Evolutionary conservation across 37 sponge, comb jelly and placozoan genomes (phyloP), one percentile per base, ranked within the genome.

Genomic region (Petrosia ficiformis): DNA sequence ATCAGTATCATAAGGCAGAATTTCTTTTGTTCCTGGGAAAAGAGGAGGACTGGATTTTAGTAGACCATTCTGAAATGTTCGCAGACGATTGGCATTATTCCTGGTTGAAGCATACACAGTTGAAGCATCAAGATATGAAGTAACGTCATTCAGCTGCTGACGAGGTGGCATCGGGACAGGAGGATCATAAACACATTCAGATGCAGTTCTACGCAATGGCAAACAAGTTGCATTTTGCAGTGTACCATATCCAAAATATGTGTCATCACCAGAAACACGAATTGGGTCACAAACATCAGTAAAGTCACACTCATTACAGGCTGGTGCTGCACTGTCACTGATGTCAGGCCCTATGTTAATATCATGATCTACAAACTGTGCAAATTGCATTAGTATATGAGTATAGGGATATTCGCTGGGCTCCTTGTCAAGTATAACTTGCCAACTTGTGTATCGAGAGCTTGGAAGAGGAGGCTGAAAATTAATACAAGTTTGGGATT

Each of bases 91-190:
- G 34, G 83, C 83, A 28, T 70, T 37, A 21, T 77, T 52, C 3
- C 57, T 44, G 2, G 67, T 39, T 41, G 88, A 87, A 24, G 93
- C 97, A 59, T 96, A 96, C 29, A 96, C 85, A 22, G 59, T 63
- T 21, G 89, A 89, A 1, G 82, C 97, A 77, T 96, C 97, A 31
- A 96, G 79, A 65, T 74, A 96, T 3, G 93, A 82, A 0, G 97
- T 96, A 16, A 96, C 57, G 37, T 89, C 83, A 59, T 92, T 95
- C 26, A 92, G 44, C 74, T 92, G 93, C 42, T 92, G 68, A 25
- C 96, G 72, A 11, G 89, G 77, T 2, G 70, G 2, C 44, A 42
- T 30, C 1, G 3, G 26, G 8, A 24, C 1, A 28, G 39, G 1
- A 2, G 33, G 38, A 21, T 31, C 22, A n/a, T 3, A 5, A n/a